Evolutionary conservation across 2,888 invertebrate genomes (phyloP).

Genomic region (Drosophila neutralis): DNA sequence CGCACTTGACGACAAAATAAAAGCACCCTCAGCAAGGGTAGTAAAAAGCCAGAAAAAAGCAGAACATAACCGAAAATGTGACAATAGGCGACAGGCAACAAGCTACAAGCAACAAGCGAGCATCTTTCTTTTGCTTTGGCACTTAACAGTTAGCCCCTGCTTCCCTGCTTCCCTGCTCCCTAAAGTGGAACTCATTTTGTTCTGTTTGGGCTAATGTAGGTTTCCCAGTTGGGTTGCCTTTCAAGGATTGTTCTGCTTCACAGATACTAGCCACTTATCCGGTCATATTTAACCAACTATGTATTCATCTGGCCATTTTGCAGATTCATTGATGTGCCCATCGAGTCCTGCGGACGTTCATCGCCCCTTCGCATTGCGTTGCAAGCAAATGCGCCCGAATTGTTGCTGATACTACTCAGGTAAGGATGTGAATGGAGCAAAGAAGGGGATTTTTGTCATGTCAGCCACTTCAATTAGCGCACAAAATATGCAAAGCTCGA

Average conservation of each 20-base stretch:
- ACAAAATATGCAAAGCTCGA: constrained; percentile 60
- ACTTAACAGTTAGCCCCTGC: not conserved
- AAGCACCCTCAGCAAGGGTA: not conserved
- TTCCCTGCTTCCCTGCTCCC: not conserved
- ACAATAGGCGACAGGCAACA: constrained; percentile 17
- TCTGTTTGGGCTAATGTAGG: constrained; percentile 44
- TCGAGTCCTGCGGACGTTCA: constrained; percentile 92
- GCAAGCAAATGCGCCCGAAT: constrained; percentile 91
- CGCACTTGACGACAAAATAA: not conserved
- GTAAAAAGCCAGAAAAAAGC: not conserved
- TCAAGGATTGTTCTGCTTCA: constrained; percentile 36
- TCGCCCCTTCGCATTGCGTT: constrained; percentile 90
- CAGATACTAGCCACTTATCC: constrained; percentile 27
- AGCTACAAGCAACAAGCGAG: constrained; percentile 45
- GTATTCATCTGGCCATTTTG: constrained; percentile 34
- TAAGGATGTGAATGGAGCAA: constrained; percentile 56
- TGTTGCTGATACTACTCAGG: constrained; percentile 89
- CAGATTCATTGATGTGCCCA: constrained; percentile 91
- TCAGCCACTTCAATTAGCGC: constrained; percentile 72
- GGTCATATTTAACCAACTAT: constrained; percentile 5
- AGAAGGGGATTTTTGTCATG: not conserved
- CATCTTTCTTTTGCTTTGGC: constrained; percentile 56
- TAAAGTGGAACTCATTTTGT: not conserved
- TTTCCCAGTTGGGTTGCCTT: constrained; percentile 42
- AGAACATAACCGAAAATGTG: constrained; percentile 12